Evolutionary conservation across 2,888 invertebrate genomes (phyloP), one percentile per base, ranked within the genome.

Genomic region (Lasius fuliginosus): DNA sequence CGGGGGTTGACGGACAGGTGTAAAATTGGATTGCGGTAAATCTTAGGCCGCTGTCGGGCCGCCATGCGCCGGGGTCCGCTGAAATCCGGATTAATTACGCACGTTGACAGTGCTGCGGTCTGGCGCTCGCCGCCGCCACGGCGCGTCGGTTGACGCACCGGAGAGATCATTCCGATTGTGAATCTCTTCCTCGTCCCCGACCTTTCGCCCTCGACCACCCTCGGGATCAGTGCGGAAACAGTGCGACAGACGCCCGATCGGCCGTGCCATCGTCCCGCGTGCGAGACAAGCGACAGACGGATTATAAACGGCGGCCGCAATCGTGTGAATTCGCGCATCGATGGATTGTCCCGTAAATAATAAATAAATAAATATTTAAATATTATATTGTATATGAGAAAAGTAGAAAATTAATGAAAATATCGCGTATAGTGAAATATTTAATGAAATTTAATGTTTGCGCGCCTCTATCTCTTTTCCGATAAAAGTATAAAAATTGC

Each of bases 11-110:
- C 85, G 87, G 93, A 92, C 92, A 91, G 90, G 90, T 92, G 91
- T 92, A 93, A 92, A 92, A 92, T 93, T 92, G 91, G 89, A 89
- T 90, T 92, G 93, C 89, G 92, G 92, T 92, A 90, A 91, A 92
- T 93, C 92, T 93, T 92, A 90, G 89, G 90, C 85, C 87, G 87
- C 88, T 88, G 87, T 88, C 89, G 85, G 83, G 83, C 77, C 46
- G 46, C 46, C 12, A 71, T 88, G 89, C 68, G 69, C 84, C 85
- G 85, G 83, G 49, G 85, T 84, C 69, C 90, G 88, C 81, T 89
- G 91, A 91, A 92, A 92, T 92, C 83, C 82, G 90, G 89, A 92
- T 92, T 93, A 93, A 93, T 93, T 93, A 92, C 90, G 89, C 85
- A 60, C 88, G 84, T 89, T 92, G 93, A 92, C 93, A 92, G 90